Evolutionary conservation across 2,113 vertebrate species (phyloP).

Genomic region (rabbit (Oryctolagus cuniculus)): mOryCun1.1 NC_091433.1:136738501-136739000

Average conservation of each 20-base stretch:
- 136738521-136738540: too few relatives aligned
- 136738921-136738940: conserved; percentile 71
- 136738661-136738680: too few relatives aligned
- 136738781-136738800: conserved; percentile 61
- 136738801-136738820: conserved; percentile 5
- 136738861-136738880: conserved; percentile 54
- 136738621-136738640: too few relatives aligned
- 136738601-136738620: too few relatives aligned
- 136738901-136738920: conserved; percentile 68
- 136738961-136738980: conserved; percentile 75
- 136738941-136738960: conserved; percentile 66
- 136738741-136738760: background rate
- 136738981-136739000: conserved; percentile 65
- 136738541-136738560: too few relatives aligned
- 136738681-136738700: too few relatives aligned
- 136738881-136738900: background rate
- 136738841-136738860: conserved; percentile 55
- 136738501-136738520: too few relatives aligned
- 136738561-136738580: too few relatives aligned
- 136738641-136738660: too few relatives aligned
- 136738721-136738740: too few relatives aligned
- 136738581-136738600: too few relatives aligned
- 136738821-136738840: conserved; percentile 14
- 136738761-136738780: background rate
- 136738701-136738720: too few relatives aligned